Evolutionary conservation across 2,797 vertebrate genomes (phyloP), one percentile per base, ranked within the genome.

Genomic region (Gymnothorax javanicus): DNA sequence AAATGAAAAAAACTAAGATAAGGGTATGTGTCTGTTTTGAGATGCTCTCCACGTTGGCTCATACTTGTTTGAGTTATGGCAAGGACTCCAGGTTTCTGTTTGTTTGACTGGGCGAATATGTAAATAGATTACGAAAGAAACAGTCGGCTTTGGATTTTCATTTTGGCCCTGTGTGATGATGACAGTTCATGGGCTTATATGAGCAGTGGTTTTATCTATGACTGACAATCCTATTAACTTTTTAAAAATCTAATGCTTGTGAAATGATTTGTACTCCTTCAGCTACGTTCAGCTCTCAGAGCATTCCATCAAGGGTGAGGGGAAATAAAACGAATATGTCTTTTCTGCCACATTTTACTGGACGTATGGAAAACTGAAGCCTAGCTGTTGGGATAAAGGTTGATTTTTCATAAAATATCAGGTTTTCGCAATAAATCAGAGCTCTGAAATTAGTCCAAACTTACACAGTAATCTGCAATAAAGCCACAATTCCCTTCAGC

Each of bases 1-100:
- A 75, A 43, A 75, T 15, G 15, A 27, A 75, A 12, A 20, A 75
- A 15, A 75, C 12, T 23, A 56, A 20, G 20, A 17, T 11, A 23
- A 54, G 20, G 56, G 52, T 23, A 20, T 15, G 13, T 4, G 25
- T 25, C 50, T 59, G 27, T 33, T 43, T 43, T 85, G 8, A 59
- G 15, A 25, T 54, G 56, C 43, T 56, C 58, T 25, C 20, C 15
- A 64, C 50, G 50, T 59, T 23, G 59, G 60, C 50, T 56, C 79
- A 27, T 9, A 62, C 71, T 56, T 73, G 43, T 86, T 82, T 86
- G 13, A 82, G 62, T 81, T 62, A 77, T 75, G 57, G 86, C 50
- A 27, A 43, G 88, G 86, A 87, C 69, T 82, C 75, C 85, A 90
- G 77, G 84, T 87, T 85, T 88, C 87, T 87, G 88, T 90, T 87